Evolutionary conservation across 2,797 vertebrate species (phyloP), one percentile per base, ranked within the genome.

Genomic region (Anguilla megastoma): DNA sequence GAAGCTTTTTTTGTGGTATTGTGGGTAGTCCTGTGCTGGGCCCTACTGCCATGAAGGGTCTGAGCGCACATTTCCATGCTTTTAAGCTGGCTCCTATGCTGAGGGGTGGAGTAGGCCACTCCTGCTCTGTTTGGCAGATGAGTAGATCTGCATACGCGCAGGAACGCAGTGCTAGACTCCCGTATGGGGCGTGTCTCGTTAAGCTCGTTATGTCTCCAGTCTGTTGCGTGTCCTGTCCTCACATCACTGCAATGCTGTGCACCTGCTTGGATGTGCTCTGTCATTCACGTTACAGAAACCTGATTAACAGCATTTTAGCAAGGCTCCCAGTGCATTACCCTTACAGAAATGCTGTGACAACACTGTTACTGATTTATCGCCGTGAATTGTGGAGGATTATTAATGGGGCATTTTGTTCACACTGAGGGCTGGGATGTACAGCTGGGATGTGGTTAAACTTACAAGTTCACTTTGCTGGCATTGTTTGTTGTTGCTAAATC

Each of bases 201-300:
- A 84, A 84, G 60, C 58, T 58, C 50, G 63, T 84, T 87, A 48
- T 84, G 60, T 84, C 41, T 80, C 83, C 50, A 54, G 21, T 30
- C 69, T 7, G 21, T 76, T 66, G 52, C 41, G 71, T 69, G 50
- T 88, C 84, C 74, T 60, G 71, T 58, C 74, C 76, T 96, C 94
- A 95, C 74, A 45, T 45, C 79, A n/a, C 45, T 50, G 45, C 45
- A 50, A 4, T 16, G 76, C 21, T 7, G 41, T 82, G 79, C 50
- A 24, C 21, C 21, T 21, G 79, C 79, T 82, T 45, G 18, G 79
- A 27, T 82, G 41, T 82, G 79, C 48, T 45, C 79, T 82, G 79
- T 82, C 79, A 8, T 82, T 6, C 4, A 12, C 9, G 45, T 50
- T 50, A 82, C 45, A 50, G 79, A 82, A 82, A 82, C 79, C 45